Base-by-base conservation (phyloP, 2,888 invertebrate genomes). In the Drosophila bunnanda region DNA sequence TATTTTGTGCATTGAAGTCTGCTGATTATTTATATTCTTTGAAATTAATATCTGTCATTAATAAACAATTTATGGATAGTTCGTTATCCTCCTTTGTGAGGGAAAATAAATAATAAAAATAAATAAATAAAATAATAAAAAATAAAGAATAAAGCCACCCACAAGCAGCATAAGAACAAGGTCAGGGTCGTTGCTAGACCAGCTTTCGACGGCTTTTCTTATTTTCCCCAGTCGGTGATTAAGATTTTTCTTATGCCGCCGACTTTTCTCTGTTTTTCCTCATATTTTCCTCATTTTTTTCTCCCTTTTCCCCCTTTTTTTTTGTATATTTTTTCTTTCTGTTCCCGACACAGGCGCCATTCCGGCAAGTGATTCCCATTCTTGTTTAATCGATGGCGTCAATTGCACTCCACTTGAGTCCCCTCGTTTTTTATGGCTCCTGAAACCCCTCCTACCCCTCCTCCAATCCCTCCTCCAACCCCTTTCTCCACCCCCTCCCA, bases 341-440 rank as follows among this genome's bases (percentile, higher is more conserved):
- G 44, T 7, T n/a, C 2, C 17, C 28, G 17, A 8, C 55, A 25
- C 41, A 60, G 60, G 46, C 62, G 39, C 38, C 50, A 41, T 34
- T 58, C 50, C 34, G 28, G 34, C 48, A 64, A 65, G 64, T 64
- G 50, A 65, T 65, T 65, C 34, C 34, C 41, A 65, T 65, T 65
- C 64, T 81, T 87, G 82, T 88, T 83, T 82, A 83, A 83, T 83
- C 88, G 85, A 83, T 82, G 79, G 72, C 85, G 77, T 77, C 85
- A 77, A 81, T 82, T 84, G 73, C 73, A 73, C 55, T 79, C 55
- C 59, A 76, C 76, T 82, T 66, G 65, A 67, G 56, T 36, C 32
- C 22, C 52, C 25, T 25, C 17, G n/a, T 12, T 38, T 70, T 60
- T 41, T 70, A 53, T 54, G 60, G 25, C 36, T 20, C 44, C 44